Evolutionary conservation across 2,888 invertebrate genomes (phyloP), one percentile per base, ranked within the genome.

Genomic region (Amphipyra tragopoginis): DNA sequence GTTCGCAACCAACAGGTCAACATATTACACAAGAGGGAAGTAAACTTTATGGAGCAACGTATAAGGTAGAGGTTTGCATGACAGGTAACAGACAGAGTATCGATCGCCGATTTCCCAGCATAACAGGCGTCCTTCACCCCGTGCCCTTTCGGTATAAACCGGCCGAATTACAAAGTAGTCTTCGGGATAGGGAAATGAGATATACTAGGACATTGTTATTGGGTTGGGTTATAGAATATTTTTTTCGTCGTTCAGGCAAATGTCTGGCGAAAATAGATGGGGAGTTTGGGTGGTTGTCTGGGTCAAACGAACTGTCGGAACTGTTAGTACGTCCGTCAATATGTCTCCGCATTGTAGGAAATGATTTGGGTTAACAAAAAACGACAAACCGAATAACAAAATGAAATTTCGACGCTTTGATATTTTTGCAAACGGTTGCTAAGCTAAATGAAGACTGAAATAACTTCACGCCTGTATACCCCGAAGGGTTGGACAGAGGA

Each of bases 61-160:
- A 77, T 71, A 85, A 71, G 75, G 82, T 66, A 55, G 59, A 58
- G 62, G 63, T 82, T 84, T 56, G 80, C 62, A 61, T 67, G 77
- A 14, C 58, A 34, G 54, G 48, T 13, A 42, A 42, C 66, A 75
- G 79, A 82, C 82, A 52, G 48, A 56, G 82, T 93, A 93, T 93
- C 93, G 93, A 93, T 92, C 93, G 88, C 45, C 65, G 60, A 80
- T 80, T 81, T 79, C 72, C 84, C 81, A 80, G 82, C 87, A 82
- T 82, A 85, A 74, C 82, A 72, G 60, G 83, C 89, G 93, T 92
- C 93, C 93, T 93, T 93, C 93, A 93, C 93, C 93, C 83, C 87
- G 86, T 93, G 92, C 88, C 93, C 93, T 93, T 93, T 83, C 65
- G 58, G 75, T 82, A 74, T 81, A 80, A 87, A 66, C 84, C 88